phyloP scores from a whole-genome alignment of 2,888 invertebrate genomes.

The Atherix ibis region DNA sequence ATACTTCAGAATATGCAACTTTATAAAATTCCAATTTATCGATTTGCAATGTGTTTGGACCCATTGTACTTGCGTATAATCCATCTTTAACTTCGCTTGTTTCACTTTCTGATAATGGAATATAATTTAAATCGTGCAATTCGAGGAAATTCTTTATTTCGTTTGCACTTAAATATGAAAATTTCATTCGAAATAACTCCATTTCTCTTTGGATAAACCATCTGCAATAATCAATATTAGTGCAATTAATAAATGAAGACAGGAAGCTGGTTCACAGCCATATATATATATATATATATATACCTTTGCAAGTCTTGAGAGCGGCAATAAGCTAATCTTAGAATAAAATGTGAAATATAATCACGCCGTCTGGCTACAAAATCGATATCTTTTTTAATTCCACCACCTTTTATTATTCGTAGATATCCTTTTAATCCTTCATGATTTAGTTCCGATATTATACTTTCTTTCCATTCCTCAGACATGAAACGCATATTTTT shows the following conservation, averaged over 20 bases:
- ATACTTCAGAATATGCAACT: slow-evolving; percentile 73
- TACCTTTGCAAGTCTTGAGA: slow-evolving; percentile 59
- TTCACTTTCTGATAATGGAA: slow-evolving; percentile 48
- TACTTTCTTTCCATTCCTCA: slow-evolving; percentile 50
- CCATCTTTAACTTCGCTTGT: slow-evolving; percentile 44
- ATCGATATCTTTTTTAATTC: slow-evolving; percentile 41
- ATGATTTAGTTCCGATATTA: slow-evolving; percentile 47
- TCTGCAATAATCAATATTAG: slow-evolving; percentile 19
- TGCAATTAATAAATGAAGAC: neutral
- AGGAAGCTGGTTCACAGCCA: neutral
- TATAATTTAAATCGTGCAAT: slow-evolving; percentile 49
- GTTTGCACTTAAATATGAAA: slow-evolving; percentile 39
- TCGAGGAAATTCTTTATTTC: slow-evolving; percentile 52
- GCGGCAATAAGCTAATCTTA: slow-evolving; percentile 80
- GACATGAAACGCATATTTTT: slow-evolving; percentile 45
- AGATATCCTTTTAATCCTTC: slow-evolving; percentile 50
- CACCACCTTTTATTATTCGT: slow-evolving; percentile 42
- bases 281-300: neutral
- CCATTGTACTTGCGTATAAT: slow-evolving; percentile 43
- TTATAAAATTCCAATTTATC: slow-evolving; percentile 57
- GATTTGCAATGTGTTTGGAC: slow-evolving; percentile 38
- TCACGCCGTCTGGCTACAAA: slow-evolving; percentile 57
- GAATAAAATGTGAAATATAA: slow-evolving; percentile 83
- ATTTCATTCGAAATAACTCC: slow-evolving; percentile 74
- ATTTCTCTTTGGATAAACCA: slow-evolving; percentile 85